Evolutionary conservation across 2,888 invertebrate genomes (phyloP), one percentile per base, ranked within the genome.

Genomic region (Geophilus truncorum): DNA sequence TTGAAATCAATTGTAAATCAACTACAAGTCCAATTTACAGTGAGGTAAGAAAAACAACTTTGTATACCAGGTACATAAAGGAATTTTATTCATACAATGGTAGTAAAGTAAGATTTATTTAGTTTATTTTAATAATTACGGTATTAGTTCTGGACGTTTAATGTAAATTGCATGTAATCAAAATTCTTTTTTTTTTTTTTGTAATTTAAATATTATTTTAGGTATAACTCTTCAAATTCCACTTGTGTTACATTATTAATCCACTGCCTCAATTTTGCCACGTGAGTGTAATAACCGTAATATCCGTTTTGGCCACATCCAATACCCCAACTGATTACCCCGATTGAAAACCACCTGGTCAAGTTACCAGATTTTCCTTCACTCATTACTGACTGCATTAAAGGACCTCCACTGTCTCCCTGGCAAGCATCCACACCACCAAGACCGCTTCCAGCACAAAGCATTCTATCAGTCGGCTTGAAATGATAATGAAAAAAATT

Each of bases 211-310:
- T n/a, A n/a, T n/a, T n/a, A n/a, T n/a, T n/a, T n/a, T n/a, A n/a
- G n/a, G n/a, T n/a, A n/a, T n/a, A 57, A 23, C 1, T 57, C 15
- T 28, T 79, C 79, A 79, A 79, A 79, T 25, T 79, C 57, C n/a
- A 57, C 57, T 51, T 28, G 5, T 6, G 79, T 79, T 7, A 5
- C 45, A 7, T 21, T 79, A 45, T 51, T 32, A 23, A 79, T 79
- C 79, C 79, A 79, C 15, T 79, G 25, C 23, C 51, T 4, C 45
- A 79, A 57, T 57, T 51, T 79, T 9, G 79, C 45, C 18, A 79
- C 79, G 28, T 79, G 18, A 51, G 51, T 79, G 25, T 79, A 79
- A 32, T 79, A 79, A 1, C 79, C 79, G 18, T 79, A 79, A 23
- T 45, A 79, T 15, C 57, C 57, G 12, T 18, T 2, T n/a, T 45